Base-by-base conservation (phyloP, 2,113 vertebrate species). In the Phylloscopus whistleri region DNA sequence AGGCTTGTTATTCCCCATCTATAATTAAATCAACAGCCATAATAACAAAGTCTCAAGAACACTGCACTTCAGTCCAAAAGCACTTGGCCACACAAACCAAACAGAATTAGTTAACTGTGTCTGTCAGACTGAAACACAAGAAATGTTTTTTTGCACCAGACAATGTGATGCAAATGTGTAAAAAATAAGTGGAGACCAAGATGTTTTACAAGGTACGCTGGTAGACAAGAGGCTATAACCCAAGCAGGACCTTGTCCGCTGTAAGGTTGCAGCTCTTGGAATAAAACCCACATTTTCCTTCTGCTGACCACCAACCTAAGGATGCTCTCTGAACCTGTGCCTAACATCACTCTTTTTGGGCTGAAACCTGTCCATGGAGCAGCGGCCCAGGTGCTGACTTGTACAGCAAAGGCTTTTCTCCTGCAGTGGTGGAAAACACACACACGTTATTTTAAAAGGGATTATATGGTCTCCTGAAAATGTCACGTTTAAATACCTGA, bases 181-280 rank as follows among this genome's bases (percentile, higher is more conserved):
- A 43, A 43, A 27, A 60, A 4, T 26, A 55, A 81, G 18, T 8
- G 41, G 14, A 60, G 4, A 53, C 14, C 9, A 46, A 52, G 24
- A 28, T 5, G 8, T n/a, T 81, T 48, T 62, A 49, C n/a, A 66
- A 48, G 53, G 60, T 35, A 72, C 6, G 22, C 0, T 0, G 43
- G 35, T 17, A 49, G 52, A 56, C 26, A 62, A 28, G 8, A 37
- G 31, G 23, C 27, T 59, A 24, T 16, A 51, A 24, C 8, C 33
- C 8, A 37, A 37, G 16, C 19, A 51, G 51, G 43, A 37, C 10
- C 12, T 91, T 44, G 18, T 10, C 39, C 31, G 13, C 10, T 90
- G 17, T 41, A 66, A 41, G 26, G 20, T 16, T 49, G 44, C 17
- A 69, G 27, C 22, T 80, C 11, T 63, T 35, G 33, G 22, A 84